Base-by-base conservation (phyloP, 2,888 invertebrate species). In the Caenorhabditis uteleia region DNA sequence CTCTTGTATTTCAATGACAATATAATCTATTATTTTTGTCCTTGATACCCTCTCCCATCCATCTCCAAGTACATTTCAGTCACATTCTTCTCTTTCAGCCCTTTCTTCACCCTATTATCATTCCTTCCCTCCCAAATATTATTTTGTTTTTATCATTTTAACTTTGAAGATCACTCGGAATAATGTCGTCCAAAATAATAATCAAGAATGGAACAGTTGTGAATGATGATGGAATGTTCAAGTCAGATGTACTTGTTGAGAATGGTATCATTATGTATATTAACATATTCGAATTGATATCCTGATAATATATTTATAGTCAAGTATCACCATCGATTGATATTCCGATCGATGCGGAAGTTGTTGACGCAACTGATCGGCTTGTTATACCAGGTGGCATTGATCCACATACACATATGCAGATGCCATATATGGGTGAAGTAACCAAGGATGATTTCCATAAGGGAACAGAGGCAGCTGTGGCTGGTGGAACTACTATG, bases 401-500 rank as follows among this genome's bases (percentile, higher is more conserved):
- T 43, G 74, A 77, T 54, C 80, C 95, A 3, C 95, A 98, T 86
- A 95, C 95, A 21, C 97, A 97, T 86, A 89, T 95, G 85, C 93
- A 95, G 85, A 87, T 94, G 72, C 93, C 95, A 77, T 91, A 94
- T 85, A 93, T 93, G 90, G 94, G 93, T 38, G 75, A 76, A 42
- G 56, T 75, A 12, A 88, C 92, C 2, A 90, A 90, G 6, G 98
- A 98, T 85, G 95, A 95, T 86, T 98, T 97, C 87, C 95, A 97
- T 84, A 89, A 90, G 84, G 98, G 98, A 51, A 97, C 97, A 34
- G 91, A 91, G 83, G 97, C 97, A 0, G 97, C 95, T 0, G 88
- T 98, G 3, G 94, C 97, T 61, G 98, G 98, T 33, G 98, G 97
- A 50, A 98, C 97, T 42, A 98, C 98, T 10, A 95, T 93, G 88